Conservation (phyloP, 2,888 invertebrate species). For the Psylliodes chrysocephalus region DNA sequence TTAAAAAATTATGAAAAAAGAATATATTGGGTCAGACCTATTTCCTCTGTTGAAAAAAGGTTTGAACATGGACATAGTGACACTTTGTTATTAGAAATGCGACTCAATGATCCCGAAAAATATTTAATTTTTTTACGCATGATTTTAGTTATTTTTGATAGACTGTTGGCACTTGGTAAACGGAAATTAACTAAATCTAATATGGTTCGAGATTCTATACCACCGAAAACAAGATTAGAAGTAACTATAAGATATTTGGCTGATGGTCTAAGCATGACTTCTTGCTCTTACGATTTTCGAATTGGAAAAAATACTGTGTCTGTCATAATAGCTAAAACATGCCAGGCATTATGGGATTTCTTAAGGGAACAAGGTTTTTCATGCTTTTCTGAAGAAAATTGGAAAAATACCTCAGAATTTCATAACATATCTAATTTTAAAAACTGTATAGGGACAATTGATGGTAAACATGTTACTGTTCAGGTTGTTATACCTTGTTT, state of each 20-base stretch:
- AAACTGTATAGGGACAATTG: too few species aligned
- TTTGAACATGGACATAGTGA: too few species aligned
- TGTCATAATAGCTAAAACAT: constrained; percentile 7
- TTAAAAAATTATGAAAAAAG: too few species aligned
- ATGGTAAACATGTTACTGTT: too few species aligned
- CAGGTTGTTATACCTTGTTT: background rate
- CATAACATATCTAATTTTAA: background rate
- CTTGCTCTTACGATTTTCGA: background rate
- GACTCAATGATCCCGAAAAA: too few species aligned
- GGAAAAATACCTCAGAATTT: background rate
- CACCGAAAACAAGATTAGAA: constrained; percentile 5
- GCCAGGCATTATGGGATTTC: background rate
- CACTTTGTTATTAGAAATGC: too few species aligned
- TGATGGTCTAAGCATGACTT: background rate
- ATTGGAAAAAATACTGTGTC: constrained; percentile 4
- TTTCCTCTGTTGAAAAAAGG: too few species aligned
- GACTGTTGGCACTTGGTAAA: background rate
- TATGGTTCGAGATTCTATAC: background rate
- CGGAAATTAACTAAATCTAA: background rate
- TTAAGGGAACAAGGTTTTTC: background rate
- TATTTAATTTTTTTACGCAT: too few species aligned
- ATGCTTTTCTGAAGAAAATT: background rate
- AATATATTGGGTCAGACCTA: too few species aligned
- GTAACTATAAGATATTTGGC: constrained; percentile 1
- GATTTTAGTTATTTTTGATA: too few species aligned